Evolutionary conservation across 1,140 invertebrate genomes (phyloP).

Genomic region (Euglossa dilemma): DNA sequence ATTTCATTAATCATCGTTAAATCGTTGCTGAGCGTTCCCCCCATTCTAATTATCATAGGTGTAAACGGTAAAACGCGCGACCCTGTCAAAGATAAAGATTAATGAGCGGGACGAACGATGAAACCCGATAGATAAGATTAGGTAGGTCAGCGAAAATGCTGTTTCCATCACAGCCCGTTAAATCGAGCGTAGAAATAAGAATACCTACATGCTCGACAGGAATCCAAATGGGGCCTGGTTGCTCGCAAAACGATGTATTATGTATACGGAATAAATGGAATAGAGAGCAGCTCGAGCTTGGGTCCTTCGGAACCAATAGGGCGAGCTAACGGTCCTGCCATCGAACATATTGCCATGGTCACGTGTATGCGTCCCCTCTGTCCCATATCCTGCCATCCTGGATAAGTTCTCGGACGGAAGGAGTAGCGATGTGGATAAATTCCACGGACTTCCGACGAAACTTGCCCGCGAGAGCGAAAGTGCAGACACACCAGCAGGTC

Average conservation of each 20-base stretch:
- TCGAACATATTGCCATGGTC: constrained; percentile 66
- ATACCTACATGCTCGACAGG: constrained; percentile 62
- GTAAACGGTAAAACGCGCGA: background rate
- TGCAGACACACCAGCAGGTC: constrained; percentile 34
- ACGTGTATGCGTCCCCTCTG: constrained; percentile 52
- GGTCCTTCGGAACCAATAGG: constrained; percentile 75
- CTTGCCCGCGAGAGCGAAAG: constrained; percentile 41
- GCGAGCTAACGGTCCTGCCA: constrained; percentile 69
- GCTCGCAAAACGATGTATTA: constrained; percentile 73
- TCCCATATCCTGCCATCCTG: constrained; percentile 43
- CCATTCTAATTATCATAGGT: background rate
- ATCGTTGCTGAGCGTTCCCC: background rate
- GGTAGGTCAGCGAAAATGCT: constrained; percentile 45
- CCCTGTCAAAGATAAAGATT: constrained; percentile 60
- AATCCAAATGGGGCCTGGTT: constrained; percentile 53
- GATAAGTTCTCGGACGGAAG: constrained; percentile 66
- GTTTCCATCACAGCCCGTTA: constrained; percentile 64
- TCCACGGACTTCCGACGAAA: constrained; percentile 56
- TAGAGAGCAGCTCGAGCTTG: constrained; percentile 65
- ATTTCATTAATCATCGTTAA: background rate
- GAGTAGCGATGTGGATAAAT: constrained; percentile 62
- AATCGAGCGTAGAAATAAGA: constrained; percentile 76
- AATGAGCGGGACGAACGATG: constrained; percentile 55
- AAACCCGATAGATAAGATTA: constrained; percentile 19
- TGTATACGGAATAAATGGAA: constrained; percentile 76